These are phyloP conservation scores for Endomychus coccineus DNA, from an alignment of 2,888 invertebrate species.

Conservation along the genomic window DNA sequence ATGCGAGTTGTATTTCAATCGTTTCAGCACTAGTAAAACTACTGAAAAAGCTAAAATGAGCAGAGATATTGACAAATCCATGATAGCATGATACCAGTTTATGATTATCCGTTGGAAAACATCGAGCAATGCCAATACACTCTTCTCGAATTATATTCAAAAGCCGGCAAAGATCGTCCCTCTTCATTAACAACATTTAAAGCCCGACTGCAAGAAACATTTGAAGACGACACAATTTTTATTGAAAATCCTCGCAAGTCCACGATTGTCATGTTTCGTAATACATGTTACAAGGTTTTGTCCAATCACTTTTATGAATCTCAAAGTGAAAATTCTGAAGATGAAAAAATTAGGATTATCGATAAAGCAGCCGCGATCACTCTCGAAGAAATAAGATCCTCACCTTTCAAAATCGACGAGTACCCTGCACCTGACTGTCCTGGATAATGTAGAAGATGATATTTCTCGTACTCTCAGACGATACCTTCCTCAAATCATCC, in stretches of 20 bases:
- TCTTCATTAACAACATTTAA: neutral
- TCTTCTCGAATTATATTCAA: neutral
- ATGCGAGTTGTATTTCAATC: neutral
- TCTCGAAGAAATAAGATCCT: slow-evolving; percentile 1
- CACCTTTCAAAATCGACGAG: neutral
- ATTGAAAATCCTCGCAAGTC: slow-evolving; percentile 1
- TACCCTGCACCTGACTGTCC: slow-evolving; percentile 1
- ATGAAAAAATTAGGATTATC: slow-evolving; percentile 1
- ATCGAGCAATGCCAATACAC: slow-evolving; percentile 1
- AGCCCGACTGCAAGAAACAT: neutral
- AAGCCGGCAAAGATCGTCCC: neutral
- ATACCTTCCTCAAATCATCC: neutral
- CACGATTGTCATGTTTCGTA: neutral
- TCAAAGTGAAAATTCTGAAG: slow-evolving; percentile 1
- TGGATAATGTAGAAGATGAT: slow-evolving; percentile 1
- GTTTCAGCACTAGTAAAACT: neutral
- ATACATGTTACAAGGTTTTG: slow-evolving; percentile 1
- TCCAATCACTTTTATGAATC: neutral
- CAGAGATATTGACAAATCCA: neutral
- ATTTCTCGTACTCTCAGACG: neutral
- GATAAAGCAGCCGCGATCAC: slow-evolving; percentile 1
- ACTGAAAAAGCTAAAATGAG: neutral
- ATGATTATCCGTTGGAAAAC: neutral
- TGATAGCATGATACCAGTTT: slow-evolving; percentile 1
- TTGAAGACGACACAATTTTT: slow-evolving; percentile 1